Evolutionary conservation across 2,888 invertebrate species (phyloP).

Genomic region (Syrista parreyssii): DNA sequence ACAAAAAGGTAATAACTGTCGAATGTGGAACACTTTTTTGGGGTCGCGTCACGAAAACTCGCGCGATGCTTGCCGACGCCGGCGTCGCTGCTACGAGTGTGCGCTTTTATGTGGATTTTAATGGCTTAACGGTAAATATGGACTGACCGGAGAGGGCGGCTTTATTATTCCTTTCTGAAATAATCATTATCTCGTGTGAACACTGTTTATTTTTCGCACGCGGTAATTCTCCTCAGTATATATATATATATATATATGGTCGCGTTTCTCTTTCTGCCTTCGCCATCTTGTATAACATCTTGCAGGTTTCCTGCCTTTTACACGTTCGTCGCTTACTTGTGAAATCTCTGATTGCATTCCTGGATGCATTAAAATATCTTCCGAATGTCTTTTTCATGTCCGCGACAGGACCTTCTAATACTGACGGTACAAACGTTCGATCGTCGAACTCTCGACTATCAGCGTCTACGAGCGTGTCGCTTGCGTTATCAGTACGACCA

Average conservation of each 20-base stretch:
- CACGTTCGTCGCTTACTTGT: not conserved
- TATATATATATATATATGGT: not conserved
- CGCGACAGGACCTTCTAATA: not conserved
- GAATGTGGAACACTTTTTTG: constrained; percentile 32
- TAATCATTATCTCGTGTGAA: constrained; percentile 20
- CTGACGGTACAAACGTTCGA: not conserved
- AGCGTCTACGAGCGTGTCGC: not conserved
- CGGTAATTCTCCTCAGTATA: constrained; percentile 6
- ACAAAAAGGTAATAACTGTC: constrained; percentile 21
- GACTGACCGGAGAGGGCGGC: constrained; percentile 12
- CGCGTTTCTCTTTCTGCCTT: constrained; percentile 1
- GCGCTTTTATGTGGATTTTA: constrained; percentile 25
- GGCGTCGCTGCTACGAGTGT: constrained; percentile 12
- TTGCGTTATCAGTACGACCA: not conserved
- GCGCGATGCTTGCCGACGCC: constrained; percentile 9
- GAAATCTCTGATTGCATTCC: not conserved
- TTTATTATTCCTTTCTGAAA: not conserved
- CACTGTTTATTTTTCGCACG: constrained; percentile 33
- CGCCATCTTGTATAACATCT: not conserved
- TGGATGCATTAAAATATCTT: not conserved
- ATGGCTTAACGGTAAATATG: constrained; percentile 28
- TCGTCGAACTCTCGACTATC: not conserved
- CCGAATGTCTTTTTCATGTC: not conserved
- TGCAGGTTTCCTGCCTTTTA: not conserved
- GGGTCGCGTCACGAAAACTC: constrained; percentile 3